Base-by-base conservation (phyloP, 2,113 vertebrate genomes). In the Pterocles burchelli region DNA sequence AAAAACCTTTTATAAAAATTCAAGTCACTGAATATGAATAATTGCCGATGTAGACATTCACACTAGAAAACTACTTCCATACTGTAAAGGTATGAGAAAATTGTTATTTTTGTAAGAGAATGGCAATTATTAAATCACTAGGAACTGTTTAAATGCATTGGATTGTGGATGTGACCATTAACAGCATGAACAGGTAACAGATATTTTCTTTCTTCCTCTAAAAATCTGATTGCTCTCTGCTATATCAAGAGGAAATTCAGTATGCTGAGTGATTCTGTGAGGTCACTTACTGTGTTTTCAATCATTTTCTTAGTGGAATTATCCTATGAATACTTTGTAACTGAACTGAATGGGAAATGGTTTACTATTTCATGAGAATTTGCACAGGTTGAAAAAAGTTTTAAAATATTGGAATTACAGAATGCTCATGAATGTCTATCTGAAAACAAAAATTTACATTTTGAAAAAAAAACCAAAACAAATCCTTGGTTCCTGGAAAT, bases 101-200 rank as follows among this genome's bases (percentile, higher is more conserved):
- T 77, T 77, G 71, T 3, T 95, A 71, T 91, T 94, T 94, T 95
- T 93, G 24, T 91, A 94, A 94, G 36, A 85, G 81, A 96, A 94
- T 76, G 46, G 41, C 74, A 85, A 93, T 97, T 96, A 93, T 93
- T 93, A 88, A 91, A 93, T 94, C 85, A 94, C 89, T 83, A 36
- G 45, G 72, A 92, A 66, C 54, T 89, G 55, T 73, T 88, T 90
- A 90, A 91, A 96, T 73, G 54, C 34, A 51, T 63, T 89, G 66
- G 62, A 92, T 84, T 89, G 77, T 72, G 52, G 80, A 93, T 88
- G 73, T 87, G 80, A 89, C 91, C 71, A 88, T 94, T 92, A 95
- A 17, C 34, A 78, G 41, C 33, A 63, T 31, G 81, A 95, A 91
- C 74, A 91, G 34, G 88, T 85, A 96, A 91, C 74, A 89, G 66